Conservation (phyloP, 1,140 invertebrate genomes). For the Drosophila orosa region DNA sequence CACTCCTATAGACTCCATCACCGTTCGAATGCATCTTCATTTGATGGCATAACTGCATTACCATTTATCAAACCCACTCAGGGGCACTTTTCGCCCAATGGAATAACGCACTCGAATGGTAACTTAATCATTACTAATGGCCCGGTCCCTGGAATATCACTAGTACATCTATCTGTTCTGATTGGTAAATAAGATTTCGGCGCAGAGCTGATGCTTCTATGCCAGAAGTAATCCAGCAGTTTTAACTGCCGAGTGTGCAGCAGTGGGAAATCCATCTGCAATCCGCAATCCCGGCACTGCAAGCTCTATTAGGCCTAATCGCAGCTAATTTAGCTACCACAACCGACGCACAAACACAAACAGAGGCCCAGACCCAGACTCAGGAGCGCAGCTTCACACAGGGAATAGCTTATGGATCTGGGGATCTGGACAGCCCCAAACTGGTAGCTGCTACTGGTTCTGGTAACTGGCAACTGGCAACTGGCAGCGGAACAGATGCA, state of each 20-base stretch:
- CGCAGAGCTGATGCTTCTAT: constrained; percentile 3
- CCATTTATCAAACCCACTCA: constrained; percentile 3
- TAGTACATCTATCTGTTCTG: constrained; percentile 15
- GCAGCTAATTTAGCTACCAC: constrained; percentile 66
- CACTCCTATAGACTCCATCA: neutral
- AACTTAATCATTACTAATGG: constrained; percentile 29
- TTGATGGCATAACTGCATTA: constrained; percentile 11
- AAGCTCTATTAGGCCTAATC: constrained; percentile 72
- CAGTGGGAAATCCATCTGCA: constrained; percentile 21
- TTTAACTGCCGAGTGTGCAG: constrained; percentile 21
- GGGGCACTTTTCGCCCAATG: constrained; percentile 5
- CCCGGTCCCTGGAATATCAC: constrained; percentile 12
- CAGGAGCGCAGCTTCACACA: constrained; percentile 30
- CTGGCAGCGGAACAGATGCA: constrained; percentile 55
- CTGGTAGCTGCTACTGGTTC: constrained; percentile 14
- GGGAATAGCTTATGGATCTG: constrained; percentile 63
- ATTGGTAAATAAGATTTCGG: constrained; percentile 44
- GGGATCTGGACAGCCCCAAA: constrained; percentile 34
- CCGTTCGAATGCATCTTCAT: constrained; percentile 1
- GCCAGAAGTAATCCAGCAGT: constrained; percentile 38
- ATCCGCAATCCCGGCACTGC: constrained; percentile 30
- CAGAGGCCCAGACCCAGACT: no score
- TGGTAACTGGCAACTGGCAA: constrained; percentile 20
- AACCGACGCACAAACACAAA: constrained; percentile 15
- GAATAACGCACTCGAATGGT: constrained; percentile 6